Conservation (phyloP, 2,797 vertebrate species). For the Rhinella marina region DNA sequence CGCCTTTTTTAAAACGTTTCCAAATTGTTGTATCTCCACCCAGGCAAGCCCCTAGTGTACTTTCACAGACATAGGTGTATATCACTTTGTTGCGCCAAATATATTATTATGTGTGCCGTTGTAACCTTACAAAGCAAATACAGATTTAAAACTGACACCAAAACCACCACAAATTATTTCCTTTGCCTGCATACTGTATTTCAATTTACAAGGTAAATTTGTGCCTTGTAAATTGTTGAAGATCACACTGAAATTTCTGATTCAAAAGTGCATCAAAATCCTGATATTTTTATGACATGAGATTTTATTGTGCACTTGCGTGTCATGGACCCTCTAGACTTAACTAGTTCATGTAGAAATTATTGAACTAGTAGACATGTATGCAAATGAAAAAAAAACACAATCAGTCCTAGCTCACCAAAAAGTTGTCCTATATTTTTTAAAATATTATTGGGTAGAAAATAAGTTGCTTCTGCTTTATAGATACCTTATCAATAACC, state of each 20-base stretch:
- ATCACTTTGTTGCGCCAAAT: too few relatives aligned
- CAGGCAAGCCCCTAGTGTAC: too few relatives aligned
- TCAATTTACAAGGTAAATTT: too few relatives aligned
- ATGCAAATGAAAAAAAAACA: not conserved
- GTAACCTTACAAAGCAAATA: too few relatives aligned
- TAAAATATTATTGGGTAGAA: not conserved
- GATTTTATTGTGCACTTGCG: not conserved
- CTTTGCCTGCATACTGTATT: too few relatives aligned
- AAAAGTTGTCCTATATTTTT: not conserved
- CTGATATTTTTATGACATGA: not conserved
- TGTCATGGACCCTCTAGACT: not conserved
- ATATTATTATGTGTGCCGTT: too few relatives aligned
- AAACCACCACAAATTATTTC: too few relatives aligned
- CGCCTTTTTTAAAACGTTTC: too few relatives aligned
- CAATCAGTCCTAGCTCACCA: not conserved
- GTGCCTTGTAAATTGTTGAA: not conserved
- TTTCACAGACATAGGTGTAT: too few relatives aligned
- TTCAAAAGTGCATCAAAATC: not conserved
- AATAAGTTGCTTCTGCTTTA: not conserved
- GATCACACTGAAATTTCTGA: not conserved
- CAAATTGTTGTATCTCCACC: too few relatives aligned
- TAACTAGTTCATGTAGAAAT: not conserved
- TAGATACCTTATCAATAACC: constrained; percentile 8
- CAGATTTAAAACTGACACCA: too few relatives aligned
- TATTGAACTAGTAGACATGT: not conserved